Conservation (phyloP, 2,797 vertebrate species). For the Paramormyrops hopkinsi region DNA sequence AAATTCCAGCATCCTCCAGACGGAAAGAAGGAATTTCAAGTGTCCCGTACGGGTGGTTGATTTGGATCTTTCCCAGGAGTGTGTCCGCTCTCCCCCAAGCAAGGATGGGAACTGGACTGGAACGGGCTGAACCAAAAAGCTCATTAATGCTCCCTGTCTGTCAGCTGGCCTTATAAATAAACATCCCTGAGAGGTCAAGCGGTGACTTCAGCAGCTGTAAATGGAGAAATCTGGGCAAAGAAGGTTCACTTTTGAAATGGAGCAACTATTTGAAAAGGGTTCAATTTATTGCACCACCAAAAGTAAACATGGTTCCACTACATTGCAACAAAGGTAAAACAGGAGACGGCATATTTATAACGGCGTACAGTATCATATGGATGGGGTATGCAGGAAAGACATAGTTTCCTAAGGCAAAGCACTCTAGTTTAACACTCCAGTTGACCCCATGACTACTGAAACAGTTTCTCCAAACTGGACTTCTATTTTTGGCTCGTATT, state of each 20-base stretch:
- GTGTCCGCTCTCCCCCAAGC: slow-evolving; percentile 62
- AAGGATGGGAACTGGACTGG: slow-evolving; percentile 62
- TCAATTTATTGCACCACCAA: neutral
- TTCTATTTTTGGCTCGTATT: slow-evolving; percentile 74
- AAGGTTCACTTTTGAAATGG: neutral
- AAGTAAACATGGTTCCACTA: neutral
- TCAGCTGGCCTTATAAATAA: neutral
- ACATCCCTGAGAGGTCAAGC: slow-evolving; percentile 1
- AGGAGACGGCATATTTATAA: neutral
- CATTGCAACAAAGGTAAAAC: neutral
- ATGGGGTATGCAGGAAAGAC: slow-evolving; percentile 33
- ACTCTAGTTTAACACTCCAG: slow-evolving; percentile 66
- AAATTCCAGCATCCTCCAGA: slow-evolving; percentile 62
- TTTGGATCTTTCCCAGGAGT: slow-evolving; percentile 59
- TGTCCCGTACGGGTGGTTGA: slow-evolving; percentile 57
- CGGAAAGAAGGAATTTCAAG: slow-evolving; percentile 71
- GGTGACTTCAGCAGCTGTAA: neutral
- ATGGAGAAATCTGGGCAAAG: neutral
- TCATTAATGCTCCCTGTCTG: neutral
- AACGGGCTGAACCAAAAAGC: neutral
- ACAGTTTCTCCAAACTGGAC: slow-evolving; percentile 67
- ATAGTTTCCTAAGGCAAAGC: slow-evolving; percentile 74
- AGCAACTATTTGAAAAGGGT: neutral
- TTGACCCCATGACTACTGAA: slow-evolving; percentile 60
- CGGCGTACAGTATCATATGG: neutral